These are phyloP conservation scores for Melanotaenia parkinsoni DNA, from an alignment of 2,797 vertebrate genomes.

Conservation along the genomic window DNA sequence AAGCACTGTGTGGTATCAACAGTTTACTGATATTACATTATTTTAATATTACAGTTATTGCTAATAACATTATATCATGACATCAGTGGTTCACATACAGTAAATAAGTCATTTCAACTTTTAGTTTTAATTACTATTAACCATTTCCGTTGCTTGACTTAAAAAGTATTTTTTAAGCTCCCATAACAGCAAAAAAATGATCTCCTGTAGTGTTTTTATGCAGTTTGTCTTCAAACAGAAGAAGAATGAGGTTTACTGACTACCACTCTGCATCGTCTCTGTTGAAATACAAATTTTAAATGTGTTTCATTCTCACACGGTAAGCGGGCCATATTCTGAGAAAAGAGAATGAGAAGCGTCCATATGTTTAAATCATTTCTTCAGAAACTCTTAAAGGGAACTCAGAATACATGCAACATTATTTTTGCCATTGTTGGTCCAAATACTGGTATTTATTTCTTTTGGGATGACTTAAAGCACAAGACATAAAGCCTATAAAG, in stretches of 20 bases:
- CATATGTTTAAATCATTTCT: too few relatives aligned
- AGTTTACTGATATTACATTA: background rate
- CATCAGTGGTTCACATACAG: background rate
- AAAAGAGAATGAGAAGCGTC: too few relatives aligned
- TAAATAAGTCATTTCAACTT: background rate
- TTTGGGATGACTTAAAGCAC: background rate
- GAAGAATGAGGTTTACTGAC: background rate
- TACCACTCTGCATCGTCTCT: background rate
- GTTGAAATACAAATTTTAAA: background rate
- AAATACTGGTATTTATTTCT: background rate
- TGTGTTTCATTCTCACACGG: background rate
- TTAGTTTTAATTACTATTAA: background rate
- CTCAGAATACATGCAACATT: too few relatives aligned
- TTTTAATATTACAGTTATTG: background rate
- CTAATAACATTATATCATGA: background rate
- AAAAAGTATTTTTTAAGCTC: background rate
- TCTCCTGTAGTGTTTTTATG: background rate
- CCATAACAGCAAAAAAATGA: background rate
- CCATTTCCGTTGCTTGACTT: background rate
- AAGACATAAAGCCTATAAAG: background rate
- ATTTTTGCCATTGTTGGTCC: background rate
- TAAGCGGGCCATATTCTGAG: too few relatives aligned
- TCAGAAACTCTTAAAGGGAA: too few relatives aligned
- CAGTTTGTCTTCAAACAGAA: background rate
- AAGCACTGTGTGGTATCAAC: background rate